phyloP scores from a whole-genome alignment of 1,140 invertebrate genomes.

The Bombus impatiens region DNA sequence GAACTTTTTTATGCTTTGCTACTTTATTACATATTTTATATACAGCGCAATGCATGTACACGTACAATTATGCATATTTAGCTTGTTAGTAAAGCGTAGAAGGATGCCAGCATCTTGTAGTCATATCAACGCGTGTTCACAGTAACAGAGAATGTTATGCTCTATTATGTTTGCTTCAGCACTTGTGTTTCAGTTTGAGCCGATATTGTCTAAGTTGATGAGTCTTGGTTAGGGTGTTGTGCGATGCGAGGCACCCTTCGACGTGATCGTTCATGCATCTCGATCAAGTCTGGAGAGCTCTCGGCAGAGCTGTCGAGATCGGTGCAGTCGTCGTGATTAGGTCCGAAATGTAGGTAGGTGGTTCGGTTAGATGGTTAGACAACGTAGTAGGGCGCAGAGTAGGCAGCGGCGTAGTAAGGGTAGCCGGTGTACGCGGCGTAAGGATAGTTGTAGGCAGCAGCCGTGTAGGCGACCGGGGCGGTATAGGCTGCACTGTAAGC shows the following conservation, averaged over 20 bases:
- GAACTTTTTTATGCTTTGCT: background rate
- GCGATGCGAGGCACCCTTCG: background rate
- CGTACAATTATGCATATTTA: background rate
- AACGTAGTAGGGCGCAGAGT: slow-evolving; percentile 66
- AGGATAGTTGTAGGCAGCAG: slow-evolving; percentile 68
- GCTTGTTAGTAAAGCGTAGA: slow-evolving; percentile 13
- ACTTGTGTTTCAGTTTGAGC: no score
- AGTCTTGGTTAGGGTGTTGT: background rate
- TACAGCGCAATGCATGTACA: background rate
- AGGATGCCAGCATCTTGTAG: background rate
- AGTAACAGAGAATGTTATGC: no score
- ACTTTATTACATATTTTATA: slow-evolving; percentile 16
- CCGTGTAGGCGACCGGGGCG: slow-evolving; percentile 67
- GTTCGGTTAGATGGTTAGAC: slow-evolving; percentile 21
- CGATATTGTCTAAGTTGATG: background rate
- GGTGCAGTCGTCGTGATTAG: slow-evolving; percentile 35
- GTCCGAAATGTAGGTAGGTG: background rate
- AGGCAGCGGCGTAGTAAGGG: slow-evolving; percentile 43
- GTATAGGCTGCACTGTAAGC: slow-evolving; percentile 74
- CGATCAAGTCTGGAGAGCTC: slow-evolving; percentile 17
- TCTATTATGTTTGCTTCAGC: no score
- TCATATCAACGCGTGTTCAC: no score
- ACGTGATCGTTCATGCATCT: slow-evolving; percentile 19
- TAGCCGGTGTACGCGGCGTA: slow-evolving; percentile 71
- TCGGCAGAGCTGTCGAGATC: slow-evolving; percentile 13